Conservation (phyloP, 2,888 invertebrate genomes). For the Cynaeus angustus region DNA sequence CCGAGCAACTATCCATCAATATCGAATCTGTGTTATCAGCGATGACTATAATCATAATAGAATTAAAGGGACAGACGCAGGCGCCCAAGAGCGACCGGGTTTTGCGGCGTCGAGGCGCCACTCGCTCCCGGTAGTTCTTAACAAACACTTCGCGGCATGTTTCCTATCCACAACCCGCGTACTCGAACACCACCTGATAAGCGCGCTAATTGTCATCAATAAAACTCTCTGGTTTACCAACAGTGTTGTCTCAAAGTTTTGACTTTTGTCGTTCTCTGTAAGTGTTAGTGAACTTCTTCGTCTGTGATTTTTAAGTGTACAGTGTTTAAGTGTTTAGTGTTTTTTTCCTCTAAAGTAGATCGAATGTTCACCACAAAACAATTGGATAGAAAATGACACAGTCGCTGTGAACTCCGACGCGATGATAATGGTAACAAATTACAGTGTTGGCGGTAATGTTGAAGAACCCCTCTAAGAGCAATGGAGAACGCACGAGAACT, state of each 20-base stretch:
- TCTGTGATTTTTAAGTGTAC: conserved; percentile 40
- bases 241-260: conserved; percentile 7
- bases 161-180: conserved; percentile 59
- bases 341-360: conserved; percentile 11
- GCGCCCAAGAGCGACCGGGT: conserved; percentile 62
- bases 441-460: conserved; percentile 54
- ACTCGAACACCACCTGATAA: conserved; percentile 62
- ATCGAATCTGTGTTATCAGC: conserved; percentile 65
- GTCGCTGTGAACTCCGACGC: conserved; percentile 46
- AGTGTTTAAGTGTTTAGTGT: conserved; percentile 37
- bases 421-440: conserved; percentile 53
- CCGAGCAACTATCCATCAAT: conserved; percentile 56
- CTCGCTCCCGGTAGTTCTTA: conserved; percentile 61
- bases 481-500: conserved; percentile 62
- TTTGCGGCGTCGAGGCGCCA: conserved; percentile 66
- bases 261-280: conserved; percentile 4
- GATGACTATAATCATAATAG: conserved; percentile 66
- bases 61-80: conserved; percentile 66
- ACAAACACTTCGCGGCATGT: conserved; percentile 62
- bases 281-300: conserved; percentile 32
- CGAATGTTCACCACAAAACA: conserved; percentile 19
- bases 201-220: conserved; percentile 49
- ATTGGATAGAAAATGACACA: conserved; percentile 47
- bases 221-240: conserved; percentile 30
- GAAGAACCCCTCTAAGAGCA: conserved; percentile 54